These are phyloP conservation scores for Dipus sagitta DNA, from an alignment of 2,797 vertebrate species.

Conservation along the genomic window DNA sequence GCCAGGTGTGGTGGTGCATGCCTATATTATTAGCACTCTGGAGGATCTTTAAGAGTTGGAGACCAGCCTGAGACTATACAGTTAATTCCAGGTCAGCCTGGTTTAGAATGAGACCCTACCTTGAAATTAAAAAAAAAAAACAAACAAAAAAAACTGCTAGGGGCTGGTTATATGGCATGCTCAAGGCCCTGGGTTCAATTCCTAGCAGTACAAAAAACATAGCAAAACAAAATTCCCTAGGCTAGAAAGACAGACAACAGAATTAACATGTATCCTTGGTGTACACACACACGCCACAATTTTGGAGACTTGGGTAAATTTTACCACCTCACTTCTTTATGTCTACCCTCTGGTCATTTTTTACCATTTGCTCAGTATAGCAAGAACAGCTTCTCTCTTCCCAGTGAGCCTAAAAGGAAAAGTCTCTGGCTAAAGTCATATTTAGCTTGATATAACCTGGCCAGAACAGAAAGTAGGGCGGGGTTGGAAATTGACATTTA, in stretches of 20 bases:
- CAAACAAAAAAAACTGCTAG: no score
- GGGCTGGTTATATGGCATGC: neutral
- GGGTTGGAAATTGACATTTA: neutral
- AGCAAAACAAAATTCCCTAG: neutral
- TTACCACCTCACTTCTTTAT: neutral
- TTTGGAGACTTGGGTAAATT: neutral
- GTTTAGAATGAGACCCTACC: no score
- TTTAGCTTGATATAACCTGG: neutral
- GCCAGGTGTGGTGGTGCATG: no score
- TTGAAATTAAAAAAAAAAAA: no score
- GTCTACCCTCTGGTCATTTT: neutral
- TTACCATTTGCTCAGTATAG: neutral
- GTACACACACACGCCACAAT: neutral
- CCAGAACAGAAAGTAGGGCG: neutral
- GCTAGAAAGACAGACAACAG: neutral
- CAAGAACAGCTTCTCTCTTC: neutral
- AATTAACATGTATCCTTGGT: neutral
- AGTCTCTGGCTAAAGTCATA: neutral
- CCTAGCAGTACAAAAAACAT: neutral
- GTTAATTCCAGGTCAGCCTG: no score
- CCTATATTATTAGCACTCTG: no score
- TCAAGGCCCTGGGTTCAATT: neutral
- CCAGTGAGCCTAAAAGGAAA: conserved; percentile 21
- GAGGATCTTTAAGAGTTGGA: no score
- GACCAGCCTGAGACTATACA: no score